Evolutionary conservation across 1,140 invertebrate genomes (phyloP).

Genomic region (Atta colombica): DNA sequence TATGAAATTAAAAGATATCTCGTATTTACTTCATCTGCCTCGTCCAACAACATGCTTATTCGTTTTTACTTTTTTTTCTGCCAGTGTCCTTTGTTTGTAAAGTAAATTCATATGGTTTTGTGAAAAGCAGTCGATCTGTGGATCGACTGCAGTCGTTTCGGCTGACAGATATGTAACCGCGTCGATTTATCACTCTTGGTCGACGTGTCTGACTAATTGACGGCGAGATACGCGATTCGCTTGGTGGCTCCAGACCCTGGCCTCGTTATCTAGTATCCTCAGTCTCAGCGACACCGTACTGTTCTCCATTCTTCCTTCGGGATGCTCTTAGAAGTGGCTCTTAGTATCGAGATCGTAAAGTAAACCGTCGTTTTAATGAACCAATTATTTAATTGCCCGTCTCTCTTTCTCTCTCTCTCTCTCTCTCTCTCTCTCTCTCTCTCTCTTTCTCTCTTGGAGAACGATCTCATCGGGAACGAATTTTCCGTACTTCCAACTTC

Average conservation of each 20-base stretch:
- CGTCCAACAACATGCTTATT: background rate
- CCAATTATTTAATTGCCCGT: constrained; percentile 79
- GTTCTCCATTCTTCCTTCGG: constrained; percentile 1
- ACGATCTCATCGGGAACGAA: background rate
- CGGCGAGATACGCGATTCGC: constrained; percentile 74
- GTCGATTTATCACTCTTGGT: constrained; percentile 75
- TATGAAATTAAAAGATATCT: background rate
- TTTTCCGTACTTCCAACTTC: background rate
- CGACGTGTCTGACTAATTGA: constrained; percentile 79
- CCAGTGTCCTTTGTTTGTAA: background rate
- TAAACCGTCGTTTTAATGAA: constrained; percentile 75
- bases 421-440: background rate
- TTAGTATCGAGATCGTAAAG: constrained; percentile 55
- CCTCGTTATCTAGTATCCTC: constrained; percentile 52
- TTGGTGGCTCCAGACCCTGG: background rate
- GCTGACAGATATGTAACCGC: background rate
- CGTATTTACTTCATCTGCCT: constrained; percentile 1
- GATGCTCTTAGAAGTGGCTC: constrained; percentile 50
- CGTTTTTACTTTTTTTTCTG: constrained; percentile 8
- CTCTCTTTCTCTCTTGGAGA: background rate
- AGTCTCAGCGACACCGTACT: constrained; percentile 15
- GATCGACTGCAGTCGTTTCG: constrained; percentile 25
- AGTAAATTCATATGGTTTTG: background rate
- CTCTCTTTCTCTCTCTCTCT: background rate
- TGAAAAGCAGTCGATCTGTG: background rate